These are phyloP conservation scores for Frieseomelitta varia DNA, from an alignment of 1,140 invertebrate species.

Conservation along the genomic window DNA sequence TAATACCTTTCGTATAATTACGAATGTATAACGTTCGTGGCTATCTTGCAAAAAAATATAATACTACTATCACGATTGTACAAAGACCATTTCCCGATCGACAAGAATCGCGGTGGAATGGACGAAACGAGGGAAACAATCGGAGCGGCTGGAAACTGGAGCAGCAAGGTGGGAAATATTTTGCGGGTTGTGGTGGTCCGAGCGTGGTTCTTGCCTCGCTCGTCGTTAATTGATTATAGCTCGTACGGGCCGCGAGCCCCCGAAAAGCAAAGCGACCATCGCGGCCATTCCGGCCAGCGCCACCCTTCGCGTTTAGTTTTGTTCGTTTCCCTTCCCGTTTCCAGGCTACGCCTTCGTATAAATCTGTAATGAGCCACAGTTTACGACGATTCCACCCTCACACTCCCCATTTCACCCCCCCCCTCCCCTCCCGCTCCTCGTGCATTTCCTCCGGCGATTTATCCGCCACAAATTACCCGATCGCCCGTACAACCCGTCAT, in stretches of 20 bases:
- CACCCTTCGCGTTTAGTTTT: conserved; percentile 59
- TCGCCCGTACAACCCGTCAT: conserved; percentile 65
- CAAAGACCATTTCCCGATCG: background rate
- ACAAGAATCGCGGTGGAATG: background rate
- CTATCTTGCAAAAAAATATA: background rate
- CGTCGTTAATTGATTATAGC: conserved; percentile 78
- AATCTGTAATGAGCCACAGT: conserved; percentile 78
- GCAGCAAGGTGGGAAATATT: conserved; percentile 71
- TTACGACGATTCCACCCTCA: conserved; percentile 66
- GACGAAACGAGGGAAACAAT: conserved; percentile 12
- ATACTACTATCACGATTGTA: background rate
- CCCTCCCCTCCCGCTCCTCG: too few species aligned
- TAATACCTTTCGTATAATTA: background rate
- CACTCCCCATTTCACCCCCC: background rate
- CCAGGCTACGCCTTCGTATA: conserved; percentile 69
- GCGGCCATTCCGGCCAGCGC: conserved; percentile 38
- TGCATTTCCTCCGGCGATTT: conserved; percentile 36
- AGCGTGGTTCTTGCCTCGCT: conserved; percentile 73
- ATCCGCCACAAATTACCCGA: conserved; percentile 76
- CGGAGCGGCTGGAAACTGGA: conserved; percentile 44
- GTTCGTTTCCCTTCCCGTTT: conserved; percentile 51
- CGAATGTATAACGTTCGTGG: background rate
- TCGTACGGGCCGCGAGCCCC: conserved; percentile 68
- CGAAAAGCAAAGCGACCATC: conserved; percentile 41
- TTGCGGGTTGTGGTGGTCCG: conserved; percentile 67